Evolutionary conservation across 1,140 invertebrate genomes (phyloP), one percentile per base, ranked within the genome.

Genomic region (Rhopalosiphum padi): DNA sequence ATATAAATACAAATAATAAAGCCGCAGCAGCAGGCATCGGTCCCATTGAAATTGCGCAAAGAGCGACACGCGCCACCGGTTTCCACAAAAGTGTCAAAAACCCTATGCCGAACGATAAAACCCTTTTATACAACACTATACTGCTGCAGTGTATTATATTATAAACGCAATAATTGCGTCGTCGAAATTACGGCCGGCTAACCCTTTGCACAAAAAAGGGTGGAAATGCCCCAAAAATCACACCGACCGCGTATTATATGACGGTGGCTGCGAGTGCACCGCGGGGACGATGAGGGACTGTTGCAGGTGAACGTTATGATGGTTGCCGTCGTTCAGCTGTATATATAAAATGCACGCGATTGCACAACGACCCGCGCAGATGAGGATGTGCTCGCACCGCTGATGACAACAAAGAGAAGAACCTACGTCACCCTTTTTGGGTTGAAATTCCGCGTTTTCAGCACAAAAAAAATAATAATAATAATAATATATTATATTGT

Each of bases 21-120:
- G 83, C 37, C 37, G 30, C 48, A 46, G n/a, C 30, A 41, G 25
- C 25, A 53, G 51, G 37, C 48, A 51, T 89, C 87, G 25, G 25
- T 90, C 53, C 53, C 89, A 68, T 90, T 86, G 91, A 93, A 93
- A 93, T 93, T 85, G 91, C 91, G 91, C 91, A 93, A 93, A 93
- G n/a, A 83, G 46, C 91, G 91, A 93, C 91, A 93, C 91, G 91
- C 91, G 91, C 91, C 77, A 85, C 43, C 91, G 91, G 77, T 93
- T 93, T 93, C 91, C 91, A 93, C 91, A 93, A 93, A 93, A 86
- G 91, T 86, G 91, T 93, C 91, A 86, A 93, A 93, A 90, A 89
- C 46, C 46, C 43, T 7, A 48, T 30, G 30, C 60, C 60, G 60
- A 15, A 86, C 11, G 43, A 92, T 92, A 92, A 92, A 93, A 93